Evolutionary conservation across 2,113 vertebrate species (phyloP), one percentile per base, ranked within the genome.

Genomic region (Ammodytes dubius): DNA sequence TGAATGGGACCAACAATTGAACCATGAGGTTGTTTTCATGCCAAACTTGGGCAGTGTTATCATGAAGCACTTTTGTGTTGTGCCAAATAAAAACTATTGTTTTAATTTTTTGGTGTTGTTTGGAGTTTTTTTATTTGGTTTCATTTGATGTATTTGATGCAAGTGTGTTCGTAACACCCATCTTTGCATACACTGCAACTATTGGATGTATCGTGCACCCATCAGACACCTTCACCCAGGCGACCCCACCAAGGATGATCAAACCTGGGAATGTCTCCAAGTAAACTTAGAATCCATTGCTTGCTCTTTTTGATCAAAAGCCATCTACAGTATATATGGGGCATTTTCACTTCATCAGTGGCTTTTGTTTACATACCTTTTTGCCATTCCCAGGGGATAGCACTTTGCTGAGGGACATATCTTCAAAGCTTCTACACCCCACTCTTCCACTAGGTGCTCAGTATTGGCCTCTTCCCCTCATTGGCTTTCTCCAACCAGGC

Each of bases 51-150:
- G 65, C 87, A 94, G 90, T 93, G 90, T 94, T 93, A 85, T 92
- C 52, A 77, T 90, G 27, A 94, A 94, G 93, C 93, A 94, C 94
- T 94, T 95, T 94, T 93, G 87, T 95, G 88, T 93, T 85, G 91
- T 95, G 93, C 92, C 92, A 94, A 95, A 95, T 92, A 93, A 94
- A 93, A 89, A 87, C 40, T 74, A 68, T 70, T 90, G 82, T 92
- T 88, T 84, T 81, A 74, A 90, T 82, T 76, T 87, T 11, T 46
- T 71, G 77, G 11, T 64, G 39, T 74, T n/a, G n/a, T n/a, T n/a
- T 35, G 58, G 58, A 53, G 49, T 84, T 81, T 80, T 80, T 49
- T 13, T 46, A 39, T 72, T 57, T 3, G 15, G 4, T 15, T 57
- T 7, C 40, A 14, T 2, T 14, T 60, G 5, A 4, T 53, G 0